Evolutionary conservation across 2,888 invertebrate species (phyloP).

Genomic region (Luffia ferchaultella): DNA sequence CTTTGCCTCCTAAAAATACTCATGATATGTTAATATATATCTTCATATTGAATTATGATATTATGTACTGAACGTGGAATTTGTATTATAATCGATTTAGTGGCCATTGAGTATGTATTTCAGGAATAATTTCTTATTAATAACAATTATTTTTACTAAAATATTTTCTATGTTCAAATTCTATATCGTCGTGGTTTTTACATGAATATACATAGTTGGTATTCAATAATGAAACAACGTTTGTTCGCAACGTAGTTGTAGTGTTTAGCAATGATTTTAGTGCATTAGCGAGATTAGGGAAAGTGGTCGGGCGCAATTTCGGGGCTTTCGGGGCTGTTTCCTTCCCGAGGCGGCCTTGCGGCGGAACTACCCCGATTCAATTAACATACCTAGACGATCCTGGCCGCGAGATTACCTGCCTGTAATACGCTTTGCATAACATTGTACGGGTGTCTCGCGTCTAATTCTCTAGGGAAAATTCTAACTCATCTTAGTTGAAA

Average conservation of each 20-base stretch:
- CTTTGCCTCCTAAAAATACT: too few relatives aligned
- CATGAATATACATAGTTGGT: background rate
- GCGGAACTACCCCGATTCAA: conserved; percentile 6
- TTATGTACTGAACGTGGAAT: background rate
- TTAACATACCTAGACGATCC: conserved; percentile 8
- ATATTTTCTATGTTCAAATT: background rate
- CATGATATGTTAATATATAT: too few relatives aligned
- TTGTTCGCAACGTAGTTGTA: background rate
- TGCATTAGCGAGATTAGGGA: background rate
- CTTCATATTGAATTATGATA: too few relatives aligned
- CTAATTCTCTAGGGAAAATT: background rate
- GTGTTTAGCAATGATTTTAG: background rate
- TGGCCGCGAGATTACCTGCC: conserved; percentile 7
- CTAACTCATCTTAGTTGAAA: conserved; percentile 1
- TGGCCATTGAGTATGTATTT: background rate
- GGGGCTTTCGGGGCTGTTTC: background rate
- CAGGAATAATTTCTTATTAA: background rate
- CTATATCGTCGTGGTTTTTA: background rate
- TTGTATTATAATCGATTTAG: background rate
- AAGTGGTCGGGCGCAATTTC: background rate
- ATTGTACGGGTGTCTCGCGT: background rate
- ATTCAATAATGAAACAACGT: too few relatives aligned
- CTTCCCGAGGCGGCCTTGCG: background rate
- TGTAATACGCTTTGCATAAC: conserved; percentile 6
- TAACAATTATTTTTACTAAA: background rate